Evolutionary conservation across 2,113 vertebrate species (phyloP).

Genomic region (Budorcas taxicolor): DNA sequence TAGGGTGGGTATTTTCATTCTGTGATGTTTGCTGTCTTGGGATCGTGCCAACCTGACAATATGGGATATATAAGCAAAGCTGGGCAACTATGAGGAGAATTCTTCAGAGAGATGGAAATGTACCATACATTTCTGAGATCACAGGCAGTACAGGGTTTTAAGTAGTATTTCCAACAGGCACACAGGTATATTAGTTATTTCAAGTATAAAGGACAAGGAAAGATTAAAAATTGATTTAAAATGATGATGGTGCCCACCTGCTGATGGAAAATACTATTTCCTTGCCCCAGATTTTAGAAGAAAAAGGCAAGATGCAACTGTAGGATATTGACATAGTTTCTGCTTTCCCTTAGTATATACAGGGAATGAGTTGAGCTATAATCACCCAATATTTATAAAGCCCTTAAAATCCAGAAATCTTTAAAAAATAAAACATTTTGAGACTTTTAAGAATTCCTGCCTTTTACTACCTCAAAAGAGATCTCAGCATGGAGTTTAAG

Average conservation of each 20-base stretch:
- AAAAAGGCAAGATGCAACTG: background rate
- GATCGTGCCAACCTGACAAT: background rate
- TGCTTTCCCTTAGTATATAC: background rate
- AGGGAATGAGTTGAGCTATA: background rate
- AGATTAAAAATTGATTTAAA: background rate
- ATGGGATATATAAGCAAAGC: background rate
- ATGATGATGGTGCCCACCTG: background rate
- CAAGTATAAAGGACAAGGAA: background rate
- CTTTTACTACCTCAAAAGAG: background rate
- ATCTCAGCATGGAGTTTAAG: background rate
- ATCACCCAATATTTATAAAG: background rate
- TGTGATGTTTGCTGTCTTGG: background rate
- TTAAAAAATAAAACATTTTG: background rate
- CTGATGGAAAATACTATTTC: background rate
- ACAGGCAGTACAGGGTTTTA: background rate
- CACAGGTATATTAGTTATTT: background rate
- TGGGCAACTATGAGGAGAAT: background rate
- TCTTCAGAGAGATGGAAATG: background rate
- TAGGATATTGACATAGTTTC: background rate
- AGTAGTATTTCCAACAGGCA: background rate
- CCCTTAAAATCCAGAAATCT: background rate
- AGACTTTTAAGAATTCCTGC: background rate
- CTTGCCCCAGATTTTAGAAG: background rate
- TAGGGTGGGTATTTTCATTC: background rate
- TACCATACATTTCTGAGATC: background rate